phyloP scores from a whole-genome alignment of 2,888 invertebrate species.

The Lutraria lutraria region DNA sequence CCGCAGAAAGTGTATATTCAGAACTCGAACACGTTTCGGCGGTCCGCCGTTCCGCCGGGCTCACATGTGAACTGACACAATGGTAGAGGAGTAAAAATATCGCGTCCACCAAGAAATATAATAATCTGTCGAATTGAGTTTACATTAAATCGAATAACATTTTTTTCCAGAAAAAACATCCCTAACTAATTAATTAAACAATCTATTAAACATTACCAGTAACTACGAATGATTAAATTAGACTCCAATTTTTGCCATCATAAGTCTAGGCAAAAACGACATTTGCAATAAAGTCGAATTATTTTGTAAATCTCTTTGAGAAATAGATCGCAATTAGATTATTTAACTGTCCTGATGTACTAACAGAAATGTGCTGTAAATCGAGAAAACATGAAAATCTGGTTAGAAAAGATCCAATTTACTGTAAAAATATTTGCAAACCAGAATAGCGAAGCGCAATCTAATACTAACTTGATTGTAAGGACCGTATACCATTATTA shows the following conservation, averaged over 20 bases:
- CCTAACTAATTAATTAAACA: background rate
- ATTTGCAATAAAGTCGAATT: constrained; percentile 23
- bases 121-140: too few relatives aligned
- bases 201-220: background rate
- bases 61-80: too few relatives aligned
- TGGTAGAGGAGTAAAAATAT: too few relatives aligned
- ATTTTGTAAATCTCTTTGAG: background rate
- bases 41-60: too few relatives aligned
- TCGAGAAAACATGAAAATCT: constrained; percentile 65
- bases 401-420: constrained; percentile 69
- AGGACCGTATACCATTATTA: constrained; percentile 69
- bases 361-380: constrained; percentile 56
- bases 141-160: too few relatives aligned
- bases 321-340: constrained; percentile 44
- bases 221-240: background rate
- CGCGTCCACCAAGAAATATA: too few relatives aligned
- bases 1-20: too few relatives aligned
- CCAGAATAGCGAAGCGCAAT: constrained; percentile 64
- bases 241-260: background rate
- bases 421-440: constrained; percentile 74
- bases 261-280: background rate
- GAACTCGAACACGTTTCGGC: too few relatives aligned
- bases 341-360: constrained; percentile 53
- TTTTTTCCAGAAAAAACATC: background rate
- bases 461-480: constrained; percentile 67